Base-by-base conservation (phyloP, 2,797 vertebrate genomes). In the Etheostoma nigrum region DNA sequence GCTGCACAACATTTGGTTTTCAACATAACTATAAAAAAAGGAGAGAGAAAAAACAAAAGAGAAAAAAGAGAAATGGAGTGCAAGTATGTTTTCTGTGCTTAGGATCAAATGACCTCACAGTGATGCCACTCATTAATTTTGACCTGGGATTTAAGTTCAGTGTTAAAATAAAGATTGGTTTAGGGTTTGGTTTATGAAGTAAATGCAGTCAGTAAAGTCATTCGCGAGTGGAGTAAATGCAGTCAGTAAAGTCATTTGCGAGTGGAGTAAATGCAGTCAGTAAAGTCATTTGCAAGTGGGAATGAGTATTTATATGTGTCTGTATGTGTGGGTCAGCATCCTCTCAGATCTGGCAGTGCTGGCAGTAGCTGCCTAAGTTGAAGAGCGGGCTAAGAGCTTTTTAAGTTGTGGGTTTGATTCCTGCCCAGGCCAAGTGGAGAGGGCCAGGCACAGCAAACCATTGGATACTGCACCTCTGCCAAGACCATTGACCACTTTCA, bases 401-500 rank as follows among this genome's bases (percentile, higher is more conserved):
- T 71, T 78, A 86, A 91, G 86, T 75, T 88, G 84, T 86, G 81
- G 86, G 83, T 90, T 88, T 88, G 78, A 85, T 45, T 86, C 82
- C 79, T 74, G 36, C 78, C 81, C 81, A 84, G 88, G 45, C 49
- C 79, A 87, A 74, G 86, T 85, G 69, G 48, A 68, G 67, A 36
- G 61, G 78, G 89, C 89, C 90, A 91, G 90, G 71, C 74, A 76
- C 80, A 86, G 88, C 83, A 90, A 92, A 92, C 84, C 83, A 16
- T 79, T 36, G 59, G 59, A n/a, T 64, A 15, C 69, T 68, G 63
- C 74, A 23, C 30, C 33, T 61, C 60, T 66, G 78, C 87, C 87
- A 86, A 80, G 40, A 57, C 67, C 47, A 30, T 21, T 51, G 48
- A 63, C 70, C 52, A 36, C 59, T 62, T 82, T 80, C 65, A 72